Base-by-base conservation (phyloP, 2,888 invertebrate species). In the Punctoribates punctum region DNA sequence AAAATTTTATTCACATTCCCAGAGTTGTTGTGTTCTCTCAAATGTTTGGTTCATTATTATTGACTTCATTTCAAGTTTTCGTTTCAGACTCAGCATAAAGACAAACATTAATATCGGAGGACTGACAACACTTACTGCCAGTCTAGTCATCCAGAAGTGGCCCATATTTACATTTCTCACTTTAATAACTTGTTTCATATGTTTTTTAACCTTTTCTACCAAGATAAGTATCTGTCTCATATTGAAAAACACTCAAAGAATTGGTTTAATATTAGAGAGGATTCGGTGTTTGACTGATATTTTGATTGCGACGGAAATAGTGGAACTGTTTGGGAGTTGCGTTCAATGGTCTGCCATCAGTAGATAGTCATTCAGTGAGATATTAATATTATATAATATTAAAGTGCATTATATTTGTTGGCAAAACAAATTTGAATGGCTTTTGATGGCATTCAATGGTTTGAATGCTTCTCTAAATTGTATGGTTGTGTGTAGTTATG, bases 341-440 rank as follows among this genome's bases (percentile, higher is more conserved):
- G 1, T n/a, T 2, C 3, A n/a, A 51, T 17, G 20, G 51, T 20
- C 51, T 51, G 51, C 20, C 51, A 51, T 51, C 5, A 5, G 51
- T n/a, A n/a, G 51, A 51, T n/a, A 51, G 51, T 3, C 34, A 34
- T n/a, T 51, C 20, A 51, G 42, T 57, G 23, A 57, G 25, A 25
- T 57, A 57, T 57, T 57, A 57, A 57, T 57, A 57, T 25, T 25
- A 57, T 57, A 57, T 57, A 57, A 57, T 57, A 57, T 57, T 57
- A 57, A 23, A 57, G 57, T 25, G 57, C 57, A 57, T 57, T 57
- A 57, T 57, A 20, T 57, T 57, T 57, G 57, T 20, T 23, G 57
- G 57, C 25, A 57, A 57, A 51, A 51, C 60, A 60, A 60, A 27
- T 60, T 15, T 60, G 60, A 60, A 62, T 29, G 29, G 29, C 27